phyloP scores from a whole-genome alignment of 2,797 vertebrate genomes.

The Chelonia mydas region DNA sequence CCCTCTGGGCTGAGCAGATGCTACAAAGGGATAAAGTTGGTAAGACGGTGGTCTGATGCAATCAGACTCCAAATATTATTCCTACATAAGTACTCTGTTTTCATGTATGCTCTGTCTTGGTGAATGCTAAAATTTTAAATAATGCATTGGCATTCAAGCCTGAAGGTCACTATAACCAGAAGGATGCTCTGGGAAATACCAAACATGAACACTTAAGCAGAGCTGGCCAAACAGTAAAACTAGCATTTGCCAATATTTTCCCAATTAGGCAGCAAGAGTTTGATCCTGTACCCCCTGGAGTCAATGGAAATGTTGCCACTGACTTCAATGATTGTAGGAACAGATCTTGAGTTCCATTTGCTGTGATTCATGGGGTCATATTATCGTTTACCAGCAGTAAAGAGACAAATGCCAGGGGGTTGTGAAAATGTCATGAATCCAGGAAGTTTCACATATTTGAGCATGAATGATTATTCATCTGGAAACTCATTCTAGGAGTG shows the following conservation, averaged over 20 bases:
- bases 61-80: constrained; percentile 29
- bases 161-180: constrained; percentile 26
- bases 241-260: background rate
- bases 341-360: background rate
- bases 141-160: background rate
- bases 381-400: background rate
- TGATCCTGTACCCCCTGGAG: background rate
- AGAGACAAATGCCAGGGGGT: accelerated
- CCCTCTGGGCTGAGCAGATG: constrained; percentile 4
- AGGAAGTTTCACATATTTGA: background rate
- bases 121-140: constrained; percentile 33
- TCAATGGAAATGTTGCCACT: background rate
- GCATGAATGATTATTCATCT: accelerated
- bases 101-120: background rate
- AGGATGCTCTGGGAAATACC: background rate
- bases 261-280: background rate
- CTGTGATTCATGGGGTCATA: background rate
- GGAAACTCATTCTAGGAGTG: background rate
- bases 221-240: background rate
- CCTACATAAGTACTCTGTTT: background rate
- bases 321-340: background rate
- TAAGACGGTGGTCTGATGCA: constrained; percentile 11
- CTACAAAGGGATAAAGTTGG: background rate
- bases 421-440: accelerated
- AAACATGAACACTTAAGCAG: background rate